Conservation (phyloP, 2,113 vertebrate genomes). For the Stegostoma tigrinum region DNA sequence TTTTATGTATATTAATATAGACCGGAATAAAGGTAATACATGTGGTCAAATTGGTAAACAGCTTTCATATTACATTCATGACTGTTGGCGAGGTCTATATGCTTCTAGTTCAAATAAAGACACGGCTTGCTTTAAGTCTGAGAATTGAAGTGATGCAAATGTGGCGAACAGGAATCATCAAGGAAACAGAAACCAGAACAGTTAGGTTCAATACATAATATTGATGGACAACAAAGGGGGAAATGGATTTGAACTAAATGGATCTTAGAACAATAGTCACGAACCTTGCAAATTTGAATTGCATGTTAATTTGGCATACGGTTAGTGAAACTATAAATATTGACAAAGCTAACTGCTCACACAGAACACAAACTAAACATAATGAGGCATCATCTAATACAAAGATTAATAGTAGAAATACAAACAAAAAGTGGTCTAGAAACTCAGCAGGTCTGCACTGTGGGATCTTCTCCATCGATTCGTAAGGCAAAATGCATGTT, state of each 20-base stretch:
- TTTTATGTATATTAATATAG: not conserved
- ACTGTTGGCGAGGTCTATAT: not conserved
- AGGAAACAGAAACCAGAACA: not conserved
- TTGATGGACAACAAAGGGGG: not conserved
- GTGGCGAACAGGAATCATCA: not conserved
- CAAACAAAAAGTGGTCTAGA: too few relatives aligned
- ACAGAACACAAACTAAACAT: not conserved
- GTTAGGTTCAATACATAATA: not conserved
- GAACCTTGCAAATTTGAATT: not conserved
- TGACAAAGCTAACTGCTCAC: not conserved
- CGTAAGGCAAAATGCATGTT: too few relatives aligned
- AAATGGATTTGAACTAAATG: not conserved
- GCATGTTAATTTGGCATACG: not conserved
- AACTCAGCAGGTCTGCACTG: too few relatives aligned
- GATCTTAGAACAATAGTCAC: not conserved
- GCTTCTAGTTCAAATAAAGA: not conserved
- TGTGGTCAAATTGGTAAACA: not conserved
- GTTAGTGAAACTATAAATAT: not conserved
- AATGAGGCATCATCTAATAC: not conserved
- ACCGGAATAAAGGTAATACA: not conserved
- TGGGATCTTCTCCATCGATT: too few relatives aligned
- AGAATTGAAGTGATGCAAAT: not conserved
- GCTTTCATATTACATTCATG: not conserved
- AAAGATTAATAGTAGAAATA: not conserved
- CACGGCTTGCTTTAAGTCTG: not conserved